phyloP scores from a whole-genome alignment of 1,140 invertebrate genomes.

The Luehdorfia chinensis region DNA sequence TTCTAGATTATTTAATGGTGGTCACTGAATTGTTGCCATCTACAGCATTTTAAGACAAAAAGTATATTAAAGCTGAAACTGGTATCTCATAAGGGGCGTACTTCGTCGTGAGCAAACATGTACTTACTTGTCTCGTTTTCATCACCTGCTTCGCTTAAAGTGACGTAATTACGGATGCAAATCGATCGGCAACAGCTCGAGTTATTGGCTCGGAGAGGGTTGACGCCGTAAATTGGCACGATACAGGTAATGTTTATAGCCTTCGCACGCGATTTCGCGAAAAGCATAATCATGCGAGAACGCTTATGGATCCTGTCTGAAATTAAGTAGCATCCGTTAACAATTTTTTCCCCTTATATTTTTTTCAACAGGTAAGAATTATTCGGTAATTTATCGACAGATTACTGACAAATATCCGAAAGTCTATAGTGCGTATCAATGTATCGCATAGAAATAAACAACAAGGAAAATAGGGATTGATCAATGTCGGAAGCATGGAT shows the following conservation, averaged over 20 bases:
- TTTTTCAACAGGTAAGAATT: constrained; percentile 19
- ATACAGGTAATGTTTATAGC: constrained; percentile 63
- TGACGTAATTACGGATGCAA: constrained; percentile 74
- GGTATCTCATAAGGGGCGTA: constrained; percentile 56
- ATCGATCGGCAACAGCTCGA: constrained; percentile 57
- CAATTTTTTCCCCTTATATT: constrained; percentile 1
- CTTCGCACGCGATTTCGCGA: constrained; percentile 54
- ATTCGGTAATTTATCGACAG: constrained; percentile 19
- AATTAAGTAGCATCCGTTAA: constrained; percentile 14
- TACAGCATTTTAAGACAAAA: constrained; percentile 1
- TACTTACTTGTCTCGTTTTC: constrained; percentile 69
- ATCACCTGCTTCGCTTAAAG: constrained; percentile 69
- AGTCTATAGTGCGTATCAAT: too few relatives aligned
- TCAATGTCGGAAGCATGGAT: constrained; percentile 66
- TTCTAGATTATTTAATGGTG: constrained; percentile 30
- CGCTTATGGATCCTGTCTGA: constrained; percentile 3
- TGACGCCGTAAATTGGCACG: constrained; percentile 65
- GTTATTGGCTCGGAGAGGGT: constrained; percentile 60
- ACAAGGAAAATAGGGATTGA: constrained; percentile 20
- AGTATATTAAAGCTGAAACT: constrained; percentile 51
- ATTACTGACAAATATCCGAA: constrained; percentile 2
- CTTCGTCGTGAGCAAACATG: constrained; percentile 51
- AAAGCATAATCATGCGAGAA: constrained; percentile 42
- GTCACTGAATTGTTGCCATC: constrained; percentile 14
- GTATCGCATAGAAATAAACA: constrained; percentile 34